A percentile compares a stretch with the other conserved stretches of the same genome.
Evolutionary conservation across 2,113 vertebrate species (phyloP).

Genomic region (Phasianus colchicus): DNA sequence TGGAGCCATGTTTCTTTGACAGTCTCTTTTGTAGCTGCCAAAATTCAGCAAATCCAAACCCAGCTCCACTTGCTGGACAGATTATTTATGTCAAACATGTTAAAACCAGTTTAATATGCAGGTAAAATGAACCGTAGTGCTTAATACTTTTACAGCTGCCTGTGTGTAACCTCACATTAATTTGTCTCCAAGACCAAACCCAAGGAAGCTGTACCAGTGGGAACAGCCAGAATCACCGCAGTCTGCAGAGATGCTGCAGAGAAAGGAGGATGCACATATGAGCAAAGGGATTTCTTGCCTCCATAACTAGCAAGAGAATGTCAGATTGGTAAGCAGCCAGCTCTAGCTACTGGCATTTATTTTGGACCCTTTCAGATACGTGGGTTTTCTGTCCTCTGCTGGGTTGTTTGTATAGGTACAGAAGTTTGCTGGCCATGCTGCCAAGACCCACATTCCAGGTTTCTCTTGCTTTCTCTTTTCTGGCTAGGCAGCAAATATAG

Average conservation of each 20-base stretch:
- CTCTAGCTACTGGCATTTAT: not conserved
- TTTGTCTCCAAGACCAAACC: not conserved
- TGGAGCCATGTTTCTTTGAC: not conserved
- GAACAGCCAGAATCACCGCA: rapidly evolving
- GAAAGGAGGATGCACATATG: not conserved
- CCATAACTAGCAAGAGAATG: not conserved
- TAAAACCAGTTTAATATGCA: not conserved
- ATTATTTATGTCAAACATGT: rapidly evolving
- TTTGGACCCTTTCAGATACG: rapidly evolving
- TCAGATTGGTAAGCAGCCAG: not conserved
- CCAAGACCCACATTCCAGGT: not conserved
- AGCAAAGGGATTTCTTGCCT: not conserved
- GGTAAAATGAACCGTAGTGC: not conserved
- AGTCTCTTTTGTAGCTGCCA: not conserved
- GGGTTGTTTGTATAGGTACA: rapidly evolving
- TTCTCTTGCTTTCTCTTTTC: not conserved
- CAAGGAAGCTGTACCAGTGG: rapidly evolving
- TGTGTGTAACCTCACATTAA: rapidly evolving
- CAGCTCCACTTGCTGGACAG: not conserved
- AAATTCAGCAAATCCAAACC: not conserved
- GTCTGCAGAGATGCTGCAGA: not conserved
- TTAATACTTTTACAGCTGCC: not conserved
- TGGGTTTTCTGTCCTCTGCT: not conserved
- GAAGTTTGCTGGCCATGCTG: not conserved
- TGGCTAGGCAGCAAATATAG: not conserved